phyloP scores from a whole-genome alignment of 2,113 vertebrate genomes.

The Ginglymostoma cirratum region DNA sequence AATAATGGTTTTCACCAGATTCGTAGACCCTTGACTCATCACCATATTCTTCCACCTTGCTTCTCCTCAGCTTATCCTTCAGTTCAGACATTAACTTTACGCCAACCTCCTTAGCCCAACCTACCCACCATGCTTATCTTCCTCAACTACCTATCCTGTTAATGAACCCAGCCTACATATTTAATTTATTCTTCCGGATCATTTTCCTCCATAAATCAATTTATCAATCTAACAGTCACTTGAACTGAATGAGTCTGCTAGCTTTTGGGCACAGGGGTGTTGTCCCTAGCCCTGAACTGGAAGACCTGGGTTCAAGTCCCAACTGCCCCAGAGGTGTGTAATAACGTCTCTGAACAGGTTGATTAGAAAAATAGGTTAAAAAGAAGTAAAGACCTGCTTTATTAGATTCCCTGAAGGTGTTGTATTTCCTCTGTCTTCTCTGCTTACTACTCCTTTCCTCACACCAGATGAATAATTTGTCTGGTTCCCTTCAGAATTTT shows the following conservation, averaged over 20 bases:
- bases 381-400: neutral
- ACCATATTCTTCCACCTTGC: neutral
- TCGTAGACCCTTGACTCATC: neutral
- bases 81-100: neutral
- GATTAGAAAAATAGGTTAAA: no score
- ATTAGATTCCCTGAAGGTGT: neutral
- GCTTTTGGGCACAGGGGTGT: neutral
- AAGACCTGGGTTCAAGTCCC: no score
- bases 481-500: neutral
- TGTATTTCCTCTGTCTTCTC: neutral
- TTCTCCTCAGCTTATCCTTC: neutral
- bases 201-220: neutral
- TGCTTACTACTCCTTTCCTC: neutral
- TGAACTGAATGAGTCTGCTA: neutral
- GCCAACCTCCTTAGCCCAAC: neutral
- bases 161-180: neutral
- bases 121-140: no score
- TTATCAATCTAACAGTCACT: neutral
- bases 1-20: neutral
- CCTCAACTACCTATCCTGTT: neutral
- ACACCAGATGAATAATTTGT: neutral
- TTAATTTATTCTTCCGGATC: neutral
- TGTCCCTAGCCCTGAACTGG: no score
- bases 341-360: no score
- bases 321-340: no score